Conservation (phyloP, 2,888 invertebrate species). For the Cremastobaeus sp. region DNA sequence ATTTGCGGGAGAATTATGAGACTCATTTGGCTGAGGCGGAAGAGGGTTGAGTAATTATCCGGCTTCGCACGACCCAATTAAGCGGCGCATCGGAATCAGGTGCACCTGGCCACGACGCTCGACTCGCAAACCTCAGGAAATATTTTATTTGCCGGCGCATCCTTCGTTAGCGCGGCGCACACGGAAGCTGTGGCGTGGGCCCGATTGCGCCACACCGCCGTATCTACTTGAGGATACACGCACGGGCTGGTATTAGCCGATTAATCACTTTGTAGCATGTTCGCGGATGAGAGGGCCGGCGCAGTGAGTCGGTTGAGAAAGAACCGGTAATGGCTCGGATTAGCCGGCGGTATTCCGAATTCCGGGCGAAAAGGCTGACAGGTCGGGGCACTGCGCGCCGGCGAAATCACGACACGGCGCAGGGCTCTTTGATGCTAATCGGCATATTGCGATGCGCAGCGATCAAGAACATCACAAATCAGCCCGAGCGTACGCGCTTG, state of each 20-base stretch:
- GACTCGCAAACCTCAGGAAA: slow-evolving; percentile 49
- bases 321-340: no score
- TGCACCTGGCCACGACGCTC: slow-evolving; percentile 44
- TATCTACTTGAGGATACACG: slow-evolving; percentile 60
- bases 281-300: slow-evolving; percentile 57
- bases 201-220: slow-evolving; percentile 60
- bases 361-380: no score
- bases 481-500: slow-evolving; percentile 16
- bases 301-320: no score
- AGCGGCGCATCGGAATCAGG: slow-evolving; percentile 36
- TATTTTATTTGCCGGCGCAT: slow-evolving; percentile 53
- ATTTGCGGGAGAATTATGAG: slow-evolving; percentile 34
- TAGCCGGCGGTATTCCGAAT: no score
- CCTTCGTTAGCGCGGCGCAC: slow-evolving; percentile 46
- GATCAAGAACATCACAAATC: slow-evolving; percentile 45
- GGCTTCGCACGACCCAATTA: slow-evolving; percentile 48
- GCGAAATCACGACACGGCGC: no score
- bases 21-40: slow-evolving; percentile 14
- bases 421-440: slow-evolving; percentile 30
- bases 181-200: slow-evolving; percentile 39
- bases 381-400: no score
- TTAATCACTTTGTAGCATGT: slow-evolving; percentile 75
- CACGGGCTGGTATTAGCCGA: slow-evolving; percentile 69
- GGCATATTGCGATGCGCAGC: slow-evolving; percentile 33
- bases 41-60: slow-evolving; percentile 48